These are phyloP conservation scores for Anthopleura xanthogrammica DNA, from an alignment of 92 coral and sea anemone genomes.

Conservation along the genomic window DNA sequence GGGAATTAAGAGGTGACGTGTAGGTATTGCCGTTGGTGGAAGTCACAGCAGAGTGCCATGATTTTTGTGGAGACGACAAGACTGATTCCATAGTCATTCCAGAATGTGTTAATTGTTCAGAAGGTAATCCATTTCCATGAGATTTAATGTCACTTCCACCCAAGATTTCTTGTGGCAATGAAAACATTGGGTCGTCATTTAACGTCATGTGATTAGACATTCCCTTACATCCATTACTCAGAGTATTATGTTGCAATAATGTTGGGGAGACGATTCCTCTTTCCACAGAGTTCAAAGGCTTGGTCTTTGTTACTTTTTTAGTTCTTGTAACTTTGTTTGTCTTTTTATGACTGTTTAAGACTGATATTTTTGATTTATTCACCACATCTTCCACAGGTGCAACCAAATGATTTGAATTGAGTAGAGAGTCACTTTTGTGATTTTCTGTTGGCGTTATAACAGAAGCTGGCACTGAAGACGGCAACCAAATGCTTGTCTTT, in stretches of 20 bases:
- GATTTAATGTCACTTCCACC: constrained; percentile 52
- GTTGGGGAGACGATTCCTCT: constrained; percentile 57
- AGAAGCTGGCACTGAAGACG: constrained; percentile 52
- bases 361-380: constrained; percentile 48
- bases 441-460: constrained; percentile 64
- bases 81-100: constrained; percentile 69
- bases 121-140: constrained; percentile 74
- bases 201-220: constrained; percentile 55
- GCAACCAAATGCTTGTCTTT: constrained; percentile 43
- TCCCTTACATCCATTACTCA: constrained; percentile 44
- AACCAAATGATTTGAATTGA: constrained; percentile 21
- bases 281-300: constrained; percentile 35
- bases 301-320: constrained; percentile 48
- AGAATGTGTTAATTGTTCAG: constrained; percentile 73
- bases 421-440: constrained; percentile 23
- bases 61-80: constrained; percentile 69
- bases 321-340: constrained; percentile 49
- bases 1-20: constrained; percentile 81
- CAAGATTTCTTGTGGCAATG: constrained; percentile 69
- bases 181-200: constrained; percentile 86
- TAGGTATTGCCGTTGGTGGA: constrained; percentile 58
- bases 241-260: constrained; percentile 43
- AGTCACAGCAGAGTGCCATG: constrained; percentile 62
- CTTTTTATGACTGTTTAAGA: constrained; percentile 60
- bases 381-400: constrained; percentile 26